Base-by-base conservation (phyloP, 2,888 invertebrate genomes). In the Furcula furcula region DNA sequence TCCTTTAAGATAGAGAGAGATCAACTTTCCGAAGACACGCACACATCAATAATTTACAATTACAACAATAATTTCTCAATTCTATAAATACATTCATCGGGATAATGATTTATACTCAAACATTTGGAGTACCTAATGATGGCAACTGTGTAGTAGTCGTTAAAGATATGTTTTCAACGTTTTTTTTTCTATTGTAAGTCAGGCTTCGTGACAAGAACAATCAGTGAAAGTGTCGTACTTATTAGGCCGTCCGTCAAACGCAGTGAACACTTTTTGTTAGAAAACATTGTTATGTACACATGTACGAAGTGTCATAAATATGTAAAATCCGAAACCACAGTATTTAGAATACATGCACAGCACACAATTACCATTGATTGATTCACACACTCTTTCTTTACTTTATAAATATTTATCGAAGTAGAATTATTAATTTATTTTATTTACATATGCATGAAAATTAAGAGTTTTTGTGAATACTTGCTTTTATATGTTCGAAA, bases 161-260 rank as follows among this genome's bases (percentile, higher is more conserved):
- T 41, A 46, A 34, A 27, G 32, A 38, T 44, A 38, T 42, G 49
- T 32, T 41, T 37, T 22, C 29, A 34, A n/a, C n/a, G n/a, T n/a
- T n/a, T n/a, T n/a, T 32, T 45, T 34, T 29, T 15, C 15, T 34
- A 38, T 46, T 37, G 39, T 36, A 34, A 39, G 38, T 50, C 46
- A 48, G 46, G 53, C 52, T 72, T 71, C 72, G 67, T 78, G 73
- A 76, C 74, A 76, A 70, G 69, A 71, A 68, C 67, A 72, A 72
- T 62, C 63, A 77, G 86, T 80, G 85, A 86, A 86, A 86, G 86
- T 82, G 76, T 76, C 65, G 59, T 60, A n/a, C n/a, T n/a, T n/a
- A 60, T 48, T 36, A 50, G 45, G 22, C 38, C 59, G 62, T 56
- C 60, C 56, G 68, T 67, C 70, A 58, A 49, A 56, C 54, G 54